These are phyloP conservation scores for Ceramica pisi DNA, from an alignment of 2,888 invertebrate species.

Conservation along the genomic window DNA sequence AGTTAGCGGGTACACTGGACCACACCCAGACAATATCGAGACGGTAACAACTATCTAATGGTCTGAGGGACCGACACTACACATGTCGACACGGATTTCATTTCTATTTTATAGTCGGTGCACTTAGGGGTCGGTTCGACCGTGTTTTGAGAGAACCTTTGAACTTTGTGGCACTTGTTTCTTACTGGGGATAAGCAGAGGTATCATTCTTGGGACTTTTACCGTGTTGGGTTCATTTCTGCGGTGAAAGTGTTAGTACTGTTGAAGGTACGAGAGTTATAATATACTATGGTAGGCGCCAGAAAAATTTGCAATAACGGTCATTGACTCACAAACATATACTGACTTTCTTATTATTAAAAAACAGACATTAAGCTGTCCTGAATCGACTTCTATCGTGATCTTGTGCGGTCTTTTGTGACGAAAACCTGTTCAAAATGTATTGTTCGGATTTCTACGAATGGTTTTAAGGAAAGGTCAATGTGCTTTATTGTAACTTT, in stretches of 20 bases:
- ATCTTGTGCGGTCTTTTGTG: no score
- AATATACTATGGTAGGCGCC: no score
- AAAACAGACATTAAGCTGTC: no score
- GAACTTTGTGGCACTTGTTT: constrained; percentile 45
- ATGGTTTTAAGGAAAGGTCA: no score
- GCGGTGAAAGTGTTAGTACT: constrained; percentile 9
- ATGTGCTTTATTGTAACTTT: no score
- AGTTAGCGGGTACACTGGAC: constrained; percentile 52
- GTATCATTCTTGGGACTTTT: background rate
- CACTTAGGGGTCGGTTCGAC: constrained; percentile 45
- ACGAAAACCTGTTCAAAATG: no score
- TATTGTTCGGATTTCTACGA: no score
- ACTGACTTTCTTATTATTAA: no score
- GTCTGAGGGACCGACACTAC: constrained; percentile 35
- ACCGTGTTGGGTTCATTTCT: background rate
- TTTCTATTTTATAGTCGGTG: constrained; percentile 70
- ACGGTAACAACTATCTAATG: constrained; percentile 50
- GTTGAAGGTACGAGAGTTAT: background rate
- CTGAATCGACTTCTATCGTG: no score
- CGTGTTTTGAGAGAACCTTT: constrained; percentile 54
- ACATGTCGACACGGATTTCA: constrained; percentile 65
- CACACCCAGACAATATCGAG: constrained; percentile 63
- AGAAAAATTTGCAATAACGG: no score
- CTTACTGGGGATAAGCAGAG: constrained; percentile 7
- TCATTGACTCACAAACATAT: no score